These are phyloP conservation scores for Hoplostethus atlanticus DNA, from an alignment of 2,797 vertebrate species.

Conservation along the genomic window DNA sequence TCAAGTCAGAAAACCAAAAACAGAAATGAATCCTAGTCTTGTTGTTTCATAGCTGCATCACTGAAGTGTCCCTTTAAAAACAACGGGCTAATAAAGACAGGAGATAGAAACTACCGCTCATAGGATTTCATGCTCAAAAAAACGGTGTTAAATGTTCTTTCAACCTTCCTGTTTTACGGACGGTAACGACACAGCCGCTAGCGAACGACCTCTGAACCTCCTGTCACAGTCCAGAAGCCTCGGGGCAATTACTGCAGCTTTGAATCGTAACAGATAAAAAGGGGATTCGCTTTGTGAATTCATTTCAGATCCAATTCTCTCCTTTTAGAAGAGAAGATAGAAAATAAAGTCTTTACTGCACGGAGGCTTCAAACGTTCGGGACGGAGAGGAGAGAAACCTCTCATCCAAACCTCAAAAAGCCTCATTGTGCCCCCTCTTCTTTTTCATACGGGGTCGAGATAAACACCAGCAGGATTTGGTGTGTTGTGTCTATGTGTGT, in stretches of 20 bases:
- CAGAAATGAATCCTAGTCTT: too few species aligned
- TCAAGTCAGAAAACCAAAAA: too few species aligned
- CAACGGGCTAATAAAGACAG: too few species aligned
- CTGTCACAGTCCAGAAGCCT: background rate
- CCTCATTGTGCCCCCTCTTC: constrained; percentile 41
- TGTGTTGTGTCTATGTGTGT: constrained; percentile 11
- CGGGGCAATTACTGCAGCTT: background rate
- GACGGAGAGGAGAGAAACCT: background rate
- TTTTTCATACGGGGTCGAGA: constrained; percentile 18
- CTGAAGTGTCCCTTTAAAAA: too few species aligned
- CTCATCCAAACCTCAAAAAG: constrained; percentile 32
- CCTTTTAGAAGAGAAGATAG: background rate
- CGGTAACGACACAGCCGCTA: too few species aligned
- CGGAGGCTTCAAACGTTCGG: constrained; percentile 26
- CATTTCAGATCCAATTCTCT: background rate
- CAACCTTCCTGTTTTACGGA: too few species aligned
- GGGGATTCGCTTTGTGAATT: background rate
- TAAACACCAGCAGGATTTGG: constrained; percentile 36
- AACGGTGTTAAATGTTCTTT: too few species aligned
- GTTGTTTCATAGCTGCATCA: too few species aligned
- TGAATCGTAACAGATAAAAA: constrained; percentile 4
- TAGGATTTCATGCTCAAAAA: too few species aligned
- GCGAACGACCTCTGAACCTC: background rate
- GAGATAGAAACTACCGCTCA: too few species aligned
- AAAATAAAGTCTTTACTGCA: background rate